Conservation (phyloP, 2,888 invertebrate species). For the Amorpha juglandis region DNA sequence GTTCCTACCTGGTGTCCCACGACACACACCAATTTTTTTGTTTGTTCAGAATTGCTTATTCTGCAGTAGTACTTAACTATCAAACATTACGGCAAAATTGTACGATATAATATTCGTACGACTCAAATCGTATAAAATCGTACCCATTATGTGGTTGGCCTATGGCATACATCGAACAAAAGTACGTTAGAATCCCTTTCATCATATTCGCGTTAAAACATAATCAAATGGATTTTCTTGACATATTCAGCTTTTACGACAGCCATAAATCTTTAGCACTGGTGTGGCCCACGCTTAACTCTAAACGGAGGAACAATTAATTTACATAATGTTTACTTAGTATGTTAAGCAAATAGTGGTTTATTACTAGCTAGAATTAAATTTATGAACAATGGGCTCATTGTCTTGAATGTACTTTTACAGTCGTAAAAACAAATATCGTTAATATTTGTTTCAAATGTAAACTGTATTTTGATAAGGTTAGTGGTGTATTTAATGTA, state of each 20-base stretch:
- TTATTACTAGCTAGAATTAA: conserved; percentile 24
- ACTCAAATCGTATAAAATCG: too few relatives aligned
- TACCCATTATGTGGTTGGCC: too few relatives aligned
- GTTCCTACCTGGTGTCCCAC: too few relatives aligned
- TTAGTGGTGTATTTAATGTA: too few relatives aligned
- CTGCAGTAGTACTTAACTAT: too few relatives aligned
- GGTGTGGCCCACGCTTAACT: conserved; percentile 24
- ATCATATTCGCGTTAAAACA: conserved; percentile 12
- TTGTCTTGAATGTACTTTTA: conserved; percentile 14
- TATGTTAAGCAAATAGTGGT: conserved; percentile 31
- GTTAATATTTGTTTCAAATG: too few relatives aligned
- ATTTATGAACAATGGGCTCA: conserved; percentile 21
- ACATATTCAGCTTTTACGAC: conserved; percentile 24
- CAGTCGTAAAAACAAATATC: not conserved
- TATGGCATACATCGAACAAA: not conserved
- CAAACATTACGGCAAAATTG: too few relatives aligned
- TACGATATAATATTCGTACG: too few relatives aligned
- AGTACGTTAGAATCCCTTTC: not conserved
- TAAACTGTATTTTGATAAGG: too few relatives aligned
- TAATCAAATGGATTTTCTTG: conserved; percentile 10
- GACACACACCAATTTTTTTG: too few relatives aligned
- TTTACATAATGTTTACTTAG: conserved; percentile 31
- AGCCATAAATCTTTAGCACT: conserved; percentile 6
- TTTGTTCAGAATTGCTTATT: too few relatives aligned
- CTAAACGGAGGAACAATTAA: conserved; percentile 28